A percentile compares a stretch with the other conserved stretches of the same genome.
phyloP scores from a whole-genome alignment of 2,888 invertebrate species.

The Odontocolon sp. region DNA sequence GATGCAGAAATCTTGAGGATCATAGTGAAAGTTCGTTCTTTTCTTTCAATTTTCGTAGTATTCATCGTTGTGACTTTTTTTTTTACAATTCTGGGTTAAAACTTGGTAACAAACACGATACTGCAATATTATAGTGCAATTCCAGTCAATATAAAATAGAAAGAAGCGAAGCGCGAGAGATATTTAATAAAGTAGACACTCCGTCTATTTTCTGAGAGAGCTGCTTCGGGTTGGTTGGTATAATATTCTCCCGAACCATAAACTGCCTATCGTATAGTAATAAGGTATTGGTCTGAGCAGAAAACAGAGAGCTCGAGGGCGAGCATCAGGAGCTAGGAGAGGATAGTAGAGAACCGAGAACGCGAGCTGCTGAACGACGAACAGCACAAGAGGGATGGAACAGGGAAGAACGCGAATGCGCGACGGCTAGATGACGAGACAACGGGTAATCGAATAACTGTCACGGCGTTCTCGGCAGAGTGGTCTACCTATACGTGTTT shows the following conservation, averaged over 20 bases:
- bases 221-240: background rate
- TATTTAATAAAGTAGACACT: slow-evolving; percentile 34
- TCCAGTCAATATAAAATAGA: slow-evolving; percentile 15
- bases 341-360: background rate
- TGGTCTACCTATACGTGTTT: slow-evolving; percentile 18
- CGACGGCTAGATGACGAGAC: slow-evolving; percentile 67
- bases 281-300: slow-evolving; percentile 4
- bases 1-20: too few relatives aligned
- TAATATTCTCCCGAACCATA: slow-evolving; percentile 16
- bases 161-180: slow-evolving; percentile 8
- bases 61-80: too few relatives aligned
- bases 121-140: slow-evolving; percentile 4
- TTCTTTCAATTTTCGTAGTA: too few relatives aligned
- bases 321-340: slow-evolving; percentile 2
- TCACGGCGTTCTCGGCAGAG: slow-evolving; percentile 57
- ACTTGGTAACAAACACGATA: too few relatives aligned
- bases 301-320: slow-evolving; percentile 28
- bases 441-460: slow-evolving; percentile 70
- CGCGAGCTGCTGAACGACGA: background rate
- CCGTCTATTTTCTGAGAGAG: slow-evolving; percentile 13
- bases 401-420: slow-evolving; percentile 57
- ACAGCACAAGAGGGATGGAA: background rate
- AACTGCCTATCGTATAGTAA: background rate
- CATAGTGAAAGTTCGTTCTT: too few relatives aligned
- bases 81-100: too few relatives aligned